Evolutionary conservation across 1,140 invertebrate genomes (phyloP).

Genomic region (Venturia canescens): DNA sequence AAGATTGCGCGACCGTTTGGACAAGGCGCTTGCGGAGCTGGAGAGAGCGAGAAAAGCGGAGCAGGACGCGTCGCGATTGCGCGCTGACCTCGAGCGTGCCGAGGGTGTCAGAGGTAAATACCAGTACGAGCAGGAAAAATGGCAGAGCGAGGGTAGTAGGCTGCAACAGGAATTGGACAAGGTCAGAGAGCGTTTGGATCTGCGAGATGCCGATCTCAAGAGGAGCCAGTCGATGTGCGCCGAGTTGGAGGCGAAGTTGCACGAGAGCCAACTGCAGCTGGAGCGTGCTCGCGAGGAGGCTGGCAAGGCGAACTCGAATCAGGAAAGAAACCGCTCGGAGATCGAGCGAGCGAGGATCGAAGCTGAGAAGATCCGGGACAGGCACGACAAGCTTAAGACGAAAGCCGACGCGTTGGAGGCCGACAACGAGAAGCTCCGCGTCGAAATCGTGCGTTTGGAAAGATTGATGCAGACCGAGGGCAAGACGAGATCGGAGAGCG

Average conservation of each 20-base stretch:
- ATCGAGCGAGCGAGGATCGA: slow-evolving; percentile 89
- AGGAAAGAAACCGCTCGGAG: slow-evolving; percentile 87
- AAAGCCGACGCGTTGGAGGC: slow-evolving; percentile 83
- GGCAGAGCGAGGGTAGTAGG: slow-evolving; percentile 78
- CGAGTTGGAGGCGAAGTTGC: slow-evolving; percentile 86
- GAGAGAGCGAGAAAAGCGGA: slow-evolving; percentile 84
- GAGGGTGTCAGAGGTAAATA: slow-evolving; percentile 90
- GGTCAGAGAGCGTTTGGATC: slow-evolving; percentile 85
- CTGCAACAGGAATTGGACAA: slow-evolving; percentile 83
- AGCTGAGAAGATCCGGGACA: slow-evolving; percentile 89
- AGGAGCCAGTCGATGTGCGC: slow-evolving; percentile 81
- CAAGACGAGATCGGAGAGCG: slow-evolving; percentile 75
- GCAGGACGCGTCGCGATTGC: slow-evolving; percentile 82
- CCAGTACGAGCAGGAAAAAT: slow-evolving; percentile 91
- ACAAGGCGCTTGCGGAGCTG: slow-evolving; percentile 87
- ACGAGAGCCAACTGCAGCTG: slow-evolving; percentile 87
- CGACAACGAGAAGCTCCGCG: slow-evolving; percentile 85
- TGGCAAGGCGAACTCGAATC: slow-evolving; percentile 82
- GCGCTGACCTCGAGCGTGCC: slow-evolving; percentile 85
- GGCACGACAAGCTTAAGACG: slow-evolving; percentile 88
- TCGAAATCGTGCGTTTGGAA: slow-evolving; percentile 83
- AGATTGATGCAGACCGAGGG: slow-evolving; percentile 80
- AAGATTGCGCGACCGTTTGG: slow-evolving; percentile 87
- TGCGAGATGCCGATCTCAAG: slow-evolving; percentile 86
- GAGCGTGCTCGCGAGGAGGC: slow-evolving; percentile 88